A percentile compares a stretch with the other conserved stretches of the same genome.
Conservation (phyloP, 2,797 vertebrate genomes). For the Hemibagrus guttatus region DNA sequence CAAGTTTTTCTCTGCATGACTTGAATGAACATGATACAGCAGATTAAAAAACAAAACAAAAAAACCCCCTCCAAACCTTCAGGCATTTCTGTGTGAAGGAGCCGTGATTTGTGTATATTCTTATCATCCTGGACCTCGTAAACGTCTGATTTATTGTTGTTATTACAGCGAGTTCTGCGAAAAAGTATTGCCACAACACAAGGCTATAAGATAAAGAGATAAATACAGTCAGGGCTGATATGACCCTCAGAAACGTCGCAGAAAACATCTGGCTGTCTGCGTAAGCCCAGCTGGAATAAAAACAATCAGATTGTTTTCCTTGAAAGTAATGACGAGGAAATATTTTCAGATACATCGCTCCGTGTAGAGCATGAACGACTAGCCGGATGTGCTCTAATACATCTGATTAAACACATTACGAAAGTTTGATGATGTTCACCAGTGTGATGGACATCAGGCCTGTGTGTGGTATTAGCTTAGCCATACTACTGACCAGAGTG, state of each 20-base stretch:
- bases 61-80: background rate
- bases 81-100: background rate
- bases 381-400: background rate
- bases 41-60: background rate
- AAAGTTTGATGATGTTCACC: background rate
- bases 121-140: background rate
- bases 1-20: background rate
- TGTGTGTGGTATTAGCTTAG: background rate
- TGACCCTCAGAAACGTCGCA: constrained; percentile 8
- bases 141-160: background rate
- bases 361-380: background rate
- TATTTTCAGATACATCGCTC: background rate
- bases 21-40: background rate
- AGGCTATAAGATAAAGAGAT: constrained; percentile 34
- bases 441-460: background rate
- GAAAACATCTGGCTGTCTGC: background rate
- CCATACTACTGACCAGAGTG: background rate
- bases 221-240: constrained; percentile 32
- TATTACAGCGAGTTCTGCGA: background rate
- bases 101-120: constrained; percentile 19
- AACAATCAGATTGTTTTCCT: background rate
- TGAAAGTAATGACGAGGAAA: background rate
- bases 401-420: background rate
- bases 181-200: constrained; percentile 40
- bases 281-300: background rate